phyloP scores from a whole-genome alignment of 1,140 invertebrate genomes.

The Drosophila sulfurigaster region DNA sequence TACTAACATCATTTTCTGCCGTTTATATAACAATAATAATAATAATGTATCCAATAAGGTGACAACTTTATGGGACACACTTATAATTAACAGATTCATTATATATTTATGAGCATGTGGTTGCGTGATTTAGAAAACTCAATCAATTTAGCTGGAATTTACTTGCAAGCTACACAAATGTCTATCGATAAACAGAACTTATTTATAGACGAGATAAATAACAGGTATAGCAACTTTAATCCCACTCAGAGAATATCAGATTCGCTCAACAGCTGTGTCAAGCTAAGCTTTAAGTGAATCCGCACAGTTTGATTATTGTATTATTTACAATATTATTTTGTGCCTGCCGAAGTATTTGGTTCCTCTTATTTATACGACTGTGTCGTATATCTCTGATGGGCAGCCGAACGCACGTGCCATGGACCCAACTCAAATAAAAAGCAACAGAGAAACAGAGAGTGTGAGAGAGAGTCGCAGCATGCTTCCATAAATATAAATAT shows the following conservation, averaged over 20 bases:
- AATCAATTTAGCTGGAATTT: too few relatives aligned
- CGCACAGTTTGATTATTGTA: constrained; percentile 22
- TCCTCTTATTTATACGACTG: constrained; percentile 39
- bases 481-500: constrained; percentile 60
- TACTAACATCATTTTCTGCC: too few relatives aligned
- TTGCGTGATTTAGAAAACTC: too few relatives aligned
- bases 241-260: neutral
- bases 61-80: too few relatives aligned
- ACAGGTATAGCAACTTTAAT: neutral
- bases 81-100: too few relatives aligned
- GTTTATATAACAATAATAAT: too few relatives aligned
- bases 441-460: neutral
- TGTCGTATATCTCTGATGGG: constrained; percentile 24
- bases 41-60: too few relatives aligned
- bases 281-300: constrained; percentile 3
- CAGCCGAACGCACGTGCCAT: constrained; percentile 49
- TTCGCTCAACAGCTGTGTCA: neutral
- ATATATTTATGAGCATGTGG: too few relatives aligned
- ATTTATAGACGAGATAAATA: too few relatives aligned
- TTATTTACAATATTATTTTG: constrained; percentile 34
- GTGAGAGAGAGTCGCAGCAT: constrained; percentile 30
- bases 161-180: too few relatives aligned
- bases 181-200: too few relatives aligned
- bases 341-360: constrained; percentile 18
- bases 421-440: constrained; percentile 30